Evolutionary conservation across 1,140 invertebrate species (phyloP).

Genomic region (Lerema accius): DNA sequence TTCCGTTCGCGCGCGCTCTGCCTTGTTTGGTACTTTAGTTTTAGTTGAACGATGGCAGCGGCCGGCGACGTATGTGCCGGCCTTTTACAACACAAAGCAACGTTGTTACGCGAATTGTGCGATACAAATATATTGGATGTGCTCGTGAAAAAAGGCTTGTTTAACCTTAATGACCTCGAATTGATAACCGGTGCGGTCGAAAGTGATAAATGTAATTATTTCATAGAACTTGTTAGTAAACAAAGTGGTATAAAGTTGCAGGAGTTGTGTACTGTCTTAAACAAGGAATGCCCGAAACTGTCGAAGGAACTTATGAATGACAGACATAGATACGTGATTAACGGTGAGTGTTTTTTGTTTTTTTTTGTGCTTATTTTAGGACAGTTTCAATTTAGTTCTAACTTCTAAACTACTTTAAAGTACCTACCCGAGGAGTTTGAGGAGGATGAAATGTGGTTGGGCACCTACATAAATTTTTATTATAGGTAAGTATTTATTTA

Average conservation of each 20-base stretch:
- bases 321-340: constrained; percentile 69
- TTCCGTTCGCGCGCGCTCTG: constrained; percentile 41
- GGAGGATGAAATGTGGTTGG: no score
- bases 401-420: no score
- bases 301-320: constrained; percentile 77
- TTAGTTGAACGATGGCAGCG: constrained; percentile 76
- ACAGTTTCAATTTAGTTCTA: background rate
- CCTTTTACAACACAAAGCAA: constrained; percentile 71
- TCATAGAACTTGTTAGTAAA: constrained; percentile 81
- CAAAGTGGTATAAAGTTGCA: constrained; percentile 75
- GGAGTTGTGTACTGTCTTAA: constrained; percentile 74
- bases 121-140: constrained; percentile 79
- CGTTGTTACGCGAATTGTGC: constrained; percentile 74
- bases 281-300: constrained; percentile 78
- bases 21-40: constrained; percentile 45
- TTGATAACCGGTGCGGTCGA: constrained; percentile 73
- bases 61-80: constrained; percentile 72
- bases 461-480: no score
- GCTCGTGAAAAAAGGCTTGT: constrained; percentile 76
- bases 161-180: constrained; percentile 74
- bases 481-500: no score
- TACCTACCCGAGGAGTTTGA: no score
- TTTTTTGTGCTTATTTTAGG: background rate
- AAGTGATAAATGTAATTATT: constrained; percentile 79
- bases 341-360: constrained; percentile 55